Percentiles rank a stretch among this genome's conserved stretches.
phyloP scores from a whole-genome alignment of 2,888 invertebrate species.

The Laothoe populi region DNA sequence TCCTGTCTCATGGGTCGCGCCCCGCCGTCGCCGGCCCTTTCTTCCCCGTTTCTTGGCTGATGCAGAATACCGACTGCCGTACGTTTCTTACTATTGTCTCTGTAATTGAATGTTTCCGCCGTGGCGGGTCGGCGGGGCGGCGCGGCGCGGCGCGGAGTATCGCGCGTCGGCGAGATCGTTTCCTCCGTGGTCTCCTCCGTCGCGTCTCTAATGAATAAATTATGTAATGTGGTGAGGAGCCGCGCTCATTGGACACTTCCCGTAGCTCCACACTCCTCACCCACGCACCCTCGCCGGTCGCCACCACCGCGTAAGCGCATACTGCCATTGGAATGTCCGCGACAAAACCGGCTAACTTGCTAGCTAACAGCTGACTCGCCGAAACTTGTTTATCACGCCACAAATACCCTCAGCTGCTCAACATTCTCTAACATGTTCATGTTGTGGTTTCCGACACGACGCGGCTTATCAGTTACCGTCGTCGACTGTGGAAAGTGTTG shows the following conservation, averaged over 20 bases:
- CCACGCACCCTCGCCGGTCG: conserved; percentile 4
- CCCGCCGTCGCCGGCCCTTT: background rate
- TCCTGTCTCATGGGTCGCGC: too few species aligned
- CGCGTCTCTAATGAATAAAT: conserved; percentile 42
- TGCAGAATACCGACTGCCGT: background rate
- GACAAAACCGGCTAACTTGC: too few species aligned
- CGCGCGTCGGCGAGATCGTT: conserved; percentile 29
- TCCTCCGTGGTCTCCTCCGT: conserved; percentile 32
- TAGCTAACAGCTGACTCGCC: too few species aligned
- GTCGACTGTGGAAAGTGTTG: too few species aligned
- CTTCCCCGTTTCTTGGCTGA: too few species aligned
- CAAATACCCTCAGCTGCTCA: too few species aligned
- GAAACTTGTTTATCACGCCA: too few species aligned
- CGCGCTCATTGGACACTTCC: conserved; percentile 53
- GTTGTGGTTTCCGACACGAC: too few species aligned
- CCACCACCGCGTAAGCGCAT: conserved; percentile 2
- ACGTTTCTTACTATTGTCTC: conserved; percentile 22
- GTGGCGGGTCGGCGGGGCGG: conserved; percentile 21
- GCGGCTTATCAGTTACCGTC: too few species aligned
- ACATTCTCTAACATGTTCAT: too few species aligned
- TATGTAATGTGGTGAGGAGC: conserved; percentile 46
- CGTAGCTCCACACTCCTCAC: conserved; percentile 30
- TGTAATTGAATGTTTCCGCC: conserved; percentile 36
- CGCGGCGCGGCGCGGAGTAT: background rate
- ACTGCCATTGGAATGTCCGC: too few species aligned